phyloP scores from a whole-genome alignment of 2,888 invertebrate species.

The Meiosimyza platycephala region DNA sequence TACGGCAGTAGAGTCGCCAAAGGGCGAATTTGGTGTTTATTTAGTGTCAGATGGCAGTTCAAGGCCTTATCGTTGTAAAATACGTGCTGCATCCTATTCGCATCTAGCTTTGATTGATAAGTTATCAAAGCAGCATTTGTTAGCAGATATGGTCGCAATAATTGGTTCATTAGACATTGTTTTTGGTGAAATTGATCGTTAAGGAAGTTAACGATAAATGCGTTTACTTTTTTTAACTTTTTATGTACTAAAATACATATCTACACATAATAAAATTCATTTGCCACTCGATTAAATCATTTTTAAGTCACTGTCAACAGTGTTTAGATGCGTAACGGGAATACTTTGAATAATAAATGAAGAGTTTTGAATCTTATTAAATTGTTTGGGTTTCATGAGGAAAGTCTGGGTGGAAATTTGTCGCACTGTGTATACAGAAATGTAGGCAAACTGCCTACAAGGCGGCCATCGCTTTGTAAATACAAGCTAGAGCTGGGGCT shows the following conservation, averaged over 20 bases:
- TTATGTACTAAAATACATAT: neutral
- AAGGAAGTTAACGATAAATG: constrained; percentile 34
- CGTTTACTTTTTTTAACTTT: neutral
- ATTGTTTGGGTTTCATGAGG: too few relatives aligned
- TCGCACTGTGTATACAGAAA: too few relatives aligned
- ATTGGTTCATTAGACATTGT: constrained; percentile 77
- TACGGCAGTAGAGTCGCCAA: constrained; percentile 83
- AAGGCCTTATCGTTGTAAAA: constrained; percentile 77
- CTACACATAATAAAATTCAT: neutral
- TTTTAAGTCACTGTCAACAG: too few relatives aligned
- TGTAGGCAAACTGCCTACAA: too few relatives aligned
- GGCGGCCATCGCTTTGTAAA: too few relatives aligned
- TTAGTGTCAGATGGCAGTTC: constrained; percentile 86
- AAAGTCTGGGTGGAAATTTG: too few relatives aligned
- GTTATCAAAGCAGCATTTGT: constrained; percentile 73
- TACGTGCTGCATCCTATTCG: constrained; percentile 72
- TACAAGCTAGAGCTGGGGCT: too few relatives aligned
- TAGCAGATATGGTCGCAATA: constrained; percentile 84
- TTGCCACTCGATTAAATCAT: too few relatives aligned
- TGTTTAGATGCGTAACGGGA: too few relatives aligned
- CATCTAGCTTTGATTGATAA: constrained; percentile 75
- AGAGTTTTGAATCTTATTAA: too few relatives aligned
- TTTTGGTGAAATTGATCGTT: constrained; percentile 75
- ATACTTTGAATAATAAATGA: too few relatives aligned
- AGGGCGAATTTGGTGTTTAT: constrained; percentile 89